These are phyloP conservation scores for Hemistola chrysoprasaria DNA, from an alignment of 2,888 invertebrate genomes.

Conservation along the genomic window DNA sequence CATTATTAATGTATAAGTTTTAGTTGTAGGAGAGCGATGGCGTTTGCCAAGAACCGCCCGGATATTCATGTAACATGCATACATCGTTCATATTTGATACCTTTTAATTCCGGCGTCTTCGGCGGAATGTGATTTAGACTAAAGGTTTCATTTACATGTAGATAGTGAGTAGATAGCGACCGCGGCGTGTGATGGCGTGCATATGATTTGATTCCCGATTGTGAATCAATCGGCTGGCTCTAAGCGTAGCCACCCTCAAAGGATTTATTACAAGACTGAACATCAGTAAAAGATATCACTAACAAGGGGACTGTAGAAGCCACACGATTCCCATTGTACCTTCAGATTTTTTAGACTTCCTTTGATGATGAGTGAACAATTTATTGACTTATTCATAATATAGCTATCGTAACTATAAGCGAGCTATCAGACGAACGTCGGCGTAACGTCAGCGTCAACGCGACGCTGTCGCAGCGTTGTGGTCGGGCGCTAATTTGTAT, in stretches of 20 bases:
- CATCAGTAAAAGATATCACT: conserved; percentile 6
- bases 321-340: too few relatives aligned
- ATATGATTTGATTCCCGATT: conserved; percentile 13
- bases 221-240: conserved; percentile 9
- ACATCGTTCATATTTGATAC: conserved; percentile 77
- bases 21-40: conserved; percentile 75
- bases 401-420: too few relatives aligned
- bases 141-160: conserved; percentile 32
- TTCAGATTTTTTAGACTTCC: too few relatives aligned
- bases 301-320: background rate
- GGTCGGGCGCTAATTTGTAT: too few relatives aligned
- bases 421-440: too few relatives aligned
- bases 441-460: too few relatives aligned
- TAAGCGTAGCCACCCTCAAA: conserved; percentile 15
- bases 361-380: too few relatives aligned
- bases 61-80: conserved; percentile 77
- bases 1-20: conserved; percentile 81
- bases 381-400: too few relatives aligned
- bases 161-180: background rate
- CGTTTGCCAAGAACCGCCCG: conserved; percentile 58
- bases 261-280: conserved; percentile 17
- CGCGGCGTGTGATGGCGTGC: background rate
- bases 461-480: too few relatives aligned
- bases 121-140: conserved; percentile 31
- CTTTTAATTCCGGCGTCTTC: conserved; percentile 78